Percentiles rank a stretch among this genome's conserved stretches.
Conservation (phyloP, 2,888 invertebrate species). For the Synanthedon myopaeformis region DNA sequence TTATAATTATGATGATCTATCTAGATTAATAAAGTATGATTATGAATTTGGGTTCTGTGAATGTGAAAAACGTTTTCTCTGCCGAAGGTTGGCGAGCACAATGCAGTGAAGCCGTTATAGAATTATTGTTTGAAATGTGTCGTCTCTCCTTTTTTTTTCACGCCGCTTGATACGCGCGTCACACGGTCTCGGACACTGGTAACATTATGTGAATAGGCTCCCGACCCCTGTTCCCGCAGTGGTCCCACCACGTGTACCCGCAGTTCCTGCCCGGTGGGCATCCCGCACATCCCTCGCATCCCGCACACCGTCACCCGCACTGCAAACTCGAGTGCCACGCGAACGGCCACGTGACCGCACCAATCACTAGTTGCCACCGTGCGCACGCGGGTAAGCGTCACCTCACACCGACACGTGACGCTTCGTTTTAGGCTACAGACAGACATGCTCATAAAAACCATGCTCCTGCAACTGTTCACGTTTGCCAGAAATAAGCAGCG, state of each 20-base stretch:
- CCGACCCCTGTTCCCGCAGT: constrained; percentile 91
- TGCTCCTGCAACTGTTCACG: background rate
- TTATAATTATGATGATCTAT: background rate
- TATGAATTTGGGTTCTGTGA: background rate
- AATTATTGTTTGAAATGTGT: constrained; percentile 60
- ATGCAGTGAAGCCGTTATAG: constrained; percentile 8
- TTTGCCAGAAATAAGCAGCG: background rate
- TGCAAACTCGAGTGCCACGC: constrained; percentile 50
- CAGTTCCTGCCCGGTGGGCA: constrained; percentile 94
- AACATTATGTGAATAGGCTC: constrained; percentile 68
- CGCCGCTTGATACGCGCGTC: constrained; percentile 67
- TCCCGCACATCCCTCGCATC: constrained; percentile 63
- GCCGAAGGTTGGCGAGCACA: background rate
- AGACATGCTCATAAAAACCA: background rate
- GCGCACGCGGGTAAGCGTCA: constrained; percentile 64
- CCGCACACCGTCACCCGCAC: constrained; percentile 70
- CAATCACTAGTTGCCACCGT: constrained; percentile 68
- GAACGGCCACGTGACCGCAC: constrained; percentile 50
- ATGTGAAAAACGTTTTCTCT: background rate
- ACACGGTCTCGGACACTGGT: constrained; percentile 69
- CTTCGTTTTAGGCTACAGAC: background rate
- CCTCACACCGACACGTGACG: constrained; percentile 2
- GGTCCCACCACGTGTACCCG: constrained; percentile 95
- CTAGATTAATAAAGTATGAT: background rate
- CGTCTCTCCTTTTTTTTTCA: constrained; percentile 65